Evolutionary conservation across 1,140 invertebrate species (phyloP).

Genomic region (Neodiprion fabricii): DNA sequence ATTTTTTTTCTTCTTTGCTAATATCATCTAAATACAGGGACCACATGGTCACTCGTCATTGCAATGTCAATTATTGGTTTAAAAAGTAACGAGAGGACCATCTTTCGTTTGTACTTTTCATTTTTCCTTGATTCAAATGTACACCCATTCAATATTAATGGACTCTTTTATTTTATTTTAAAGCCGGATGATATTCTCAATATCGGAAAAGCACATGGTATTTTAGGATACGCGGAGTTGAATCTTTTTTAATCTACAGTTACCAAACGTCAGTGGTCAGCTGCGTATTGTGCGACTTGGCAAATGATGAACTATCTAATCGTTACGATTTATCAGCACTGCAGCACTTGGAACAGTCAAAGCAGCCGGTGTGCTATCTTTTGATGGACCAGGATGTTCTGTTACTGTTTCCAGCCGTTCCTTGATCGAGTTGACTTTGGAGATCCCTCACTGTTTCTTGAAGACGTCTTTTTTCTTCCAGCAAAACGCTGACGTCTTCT

Average conservation of each 20-base stretch:
- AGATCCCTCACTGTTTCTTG: constrained; percentile 71
- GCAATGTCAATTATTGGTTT: no score
- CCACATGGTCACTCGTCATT: background rate
- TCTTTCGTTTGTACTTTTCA: no score
- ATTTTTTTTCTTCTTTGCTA: constrained; percentile 1
- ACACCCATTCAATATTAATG: background rate
- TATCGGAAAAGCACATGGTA: background rate
- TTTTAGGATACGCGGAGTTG: background rate
- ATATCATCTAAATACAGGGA: background rate
- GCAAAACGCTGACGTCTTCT: constrained; percentile 71
- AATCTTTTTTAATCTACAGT: background rate
- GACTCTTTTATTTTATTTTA: background rate
- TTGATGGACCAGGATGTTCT: constrained; percentile 63
- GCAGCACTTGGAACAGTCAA: constrained; percentile 69
- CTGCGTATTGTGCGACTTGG: background rate
- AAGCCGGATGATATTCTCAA: background rate
- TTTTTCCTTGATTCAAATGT: no score
- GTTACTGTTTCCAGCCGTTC: constrained; percentile 49
- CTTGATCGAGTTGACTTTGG: constrained; percentile 63
- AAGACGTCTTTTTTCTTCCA: constrained; percentile 77
- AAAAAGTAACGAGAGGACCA: no score
- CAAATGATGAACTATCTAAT: background rate
- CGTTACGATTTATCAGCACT: constrained; percentile 53
- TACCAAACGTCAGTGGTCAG: no score
- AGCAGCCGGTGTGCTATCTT: constrained; percentile 72